Evolutionary conservation across 2,888 invertebrate species (phyloP), one percentile per base, ranked within the genome.

Genomic region (Heliconius erato): DNA sequence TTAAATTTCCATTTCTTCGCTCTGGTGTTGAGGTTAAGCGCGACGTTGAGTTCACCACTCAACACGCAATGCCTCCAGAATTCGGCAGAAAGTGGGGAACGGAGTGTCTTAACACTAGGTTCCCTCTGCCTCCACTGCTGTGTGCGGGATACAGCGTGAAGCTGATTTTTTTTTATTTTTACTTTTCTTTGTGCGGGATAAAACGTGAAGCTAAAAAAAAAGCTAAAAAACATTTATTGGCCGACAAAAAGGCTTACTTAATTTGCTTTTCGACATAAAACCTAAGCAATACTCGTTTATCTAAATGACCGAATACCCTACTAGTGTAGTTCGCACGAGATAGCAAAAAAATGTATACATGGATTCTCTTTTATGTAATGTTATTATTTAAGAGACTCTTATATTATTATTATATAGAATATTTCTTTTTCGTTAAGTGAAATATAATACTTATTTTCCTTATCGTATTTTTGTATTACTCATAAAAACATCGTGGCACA

Each of bases 241-340:
- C 44, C 49, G 44, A 78, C 67, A 68, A 78, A 78, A 67, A 49
- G 35, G 32, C n/a, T 40, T 16, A 59, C 35, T 76, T 76, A 76
- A 78, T 78, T 67, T 78, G 40, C 12, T 78, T 67, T 68, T 67
- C 28, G 67, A 67, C 78, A 78, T 78, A 67, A 68, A 78, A 67
- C 67, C 78, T 78, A 68, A 68, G 68, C 78, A 78, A 78, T 78
- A 49, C 28, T 49, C 78, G 65, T 78, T 78, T 78, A 49, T 44
- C 76, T 63, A 63, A 76, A 76, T 68, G 40, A 49, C 78, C 78
- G 78, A 78, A 78, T 40, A 28, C 26, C 49, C 19, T 67, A 78
- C 65, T 74, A 28, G 63, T 49, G 28, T 28, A 78, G 49, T 68
- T 67, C 67, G 28, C 78, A 78, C 28, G 68, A 78, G 49, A 65